phyloP scores from a whole-genome alignment of 23 tunicate species.

The Halocynthia roretzi region DNA sequence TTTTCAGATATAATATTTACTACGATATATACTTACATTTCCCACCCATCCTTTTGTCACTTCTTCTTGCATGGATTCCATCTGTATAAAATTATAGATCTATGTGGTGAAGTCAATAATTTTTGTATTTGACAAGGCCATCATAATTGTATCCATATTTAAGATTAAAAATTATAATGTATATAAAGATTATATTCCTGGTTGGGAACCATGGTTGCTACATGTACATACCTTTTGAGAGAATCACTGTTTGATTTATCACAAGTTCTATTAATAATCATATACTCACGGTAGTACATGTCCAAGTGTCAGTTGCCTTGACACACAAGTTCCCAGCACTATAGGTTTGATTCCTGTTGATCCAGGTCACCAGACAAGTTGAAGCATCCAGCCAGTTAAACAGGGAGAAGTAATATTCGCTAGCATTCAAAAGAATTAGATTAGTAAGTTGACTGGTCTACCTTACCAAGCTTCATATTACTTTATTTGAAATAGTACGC shows the following conservation, averaged over 20 bases:
- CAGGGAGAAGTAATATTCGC: constrained; percentile 59
- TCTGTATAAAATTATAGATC: no score
- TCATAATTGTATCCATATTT: no score
- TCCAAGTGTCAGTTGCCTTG: background rate
- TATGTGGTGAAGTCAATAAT: no score
- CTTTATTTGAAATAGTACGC: background rate
- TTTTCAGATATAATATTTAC: background rate
- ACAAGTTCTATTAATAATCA: background rate
- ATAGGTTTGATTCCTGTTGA: constrained; percentile 57
- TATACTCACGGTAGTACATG: constrained; percentile 33
- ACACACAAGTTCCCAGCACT: constrained; percentile 54
- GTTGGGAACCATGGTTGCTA: no score
- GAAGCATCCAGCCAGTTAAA: constrained; percentile 55
- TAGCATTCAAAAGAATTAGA: background rate
- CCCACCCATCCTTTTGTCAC: constrained; percentile 83
- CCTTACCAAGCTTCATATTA: background rate
- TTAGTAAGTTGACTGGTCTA: background rate
- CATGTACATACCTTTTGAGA: no score
- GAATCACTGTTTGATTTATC: background rate
- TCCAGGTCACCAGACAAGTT: constrained; percentile 69
- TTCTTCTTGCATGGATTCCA: constrained; percentile 23
- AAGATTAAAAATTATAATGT: no score
- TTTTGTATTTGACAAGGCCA: no score
- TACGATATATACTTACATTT: constrained; percentile 55
- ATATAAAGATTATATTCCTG: no score